A percentile compares a stretch with the other conserved stretches of the same genome.
phyloP scores from a whole-genome alignment of 2,888 invertebrate genomes.

The Pachydiplax longipennis region DNA sequence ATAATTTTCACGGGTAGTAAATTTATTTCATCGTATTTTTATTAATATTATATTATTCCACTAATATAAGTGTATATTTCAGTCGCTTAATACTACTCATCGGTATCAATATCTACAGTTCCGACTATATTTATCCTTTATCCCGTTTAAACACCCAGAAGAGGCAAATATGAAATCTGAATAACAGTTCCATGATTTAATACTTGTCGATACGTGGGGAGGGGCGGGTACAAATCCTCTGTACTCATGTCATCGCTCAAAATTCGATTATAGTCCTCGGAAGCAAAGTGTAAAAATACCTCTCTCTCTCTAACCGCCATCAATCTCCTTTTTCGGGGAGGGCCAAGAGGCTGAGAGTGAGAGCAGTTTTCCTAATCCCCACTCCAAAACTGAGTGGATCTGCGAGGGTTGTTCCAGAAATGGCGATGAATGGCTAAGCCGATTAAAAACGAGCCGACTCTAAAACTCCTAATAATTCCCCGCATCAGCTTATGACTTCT shows the following conservation, averaged over 20 bases:
- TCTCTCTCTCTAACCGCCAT: background rate
- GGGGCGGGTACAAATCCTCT: background rate
- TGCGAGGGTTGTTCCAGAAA: background rate
- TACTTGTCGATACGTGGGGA: background rate
- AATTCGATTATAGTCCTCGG: background rate
- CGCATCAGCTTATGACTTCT: background rate
- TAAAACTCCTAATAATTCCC: background rate
- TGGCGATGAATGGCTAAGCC: conserved; percentile 2
- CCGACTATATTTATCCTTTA: no score
- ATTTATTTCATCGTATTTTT: no score
- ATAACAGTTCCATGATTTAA: no score
- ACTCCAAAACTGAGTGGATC: conserved; percentile 3
- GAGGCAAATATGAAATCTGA: no score
- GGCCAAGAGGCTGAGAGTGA: background rate
- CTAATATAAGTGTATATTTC: no score
- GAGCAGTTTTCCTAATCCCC: conserved; percentile 21
- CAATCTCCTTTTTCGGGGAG: background rate
- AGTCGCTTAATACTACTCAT: no score
- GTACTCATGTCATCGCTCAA: background rate
- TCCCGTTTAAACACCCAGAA: no score
- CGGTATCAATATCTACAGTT: no score
- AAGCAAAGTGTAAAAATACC: background rate
- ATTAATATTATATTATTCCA: no score
- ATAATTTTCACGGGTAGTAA: no score
- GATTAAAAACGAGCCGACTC: conserved; percentile 25